A percentile compares a stretch with the other conserved stretches of the same genome.
Evolutionary conservation across 2,113 vertebrate species (phyloP).

Genomic region (Neogale vison): DNA sequence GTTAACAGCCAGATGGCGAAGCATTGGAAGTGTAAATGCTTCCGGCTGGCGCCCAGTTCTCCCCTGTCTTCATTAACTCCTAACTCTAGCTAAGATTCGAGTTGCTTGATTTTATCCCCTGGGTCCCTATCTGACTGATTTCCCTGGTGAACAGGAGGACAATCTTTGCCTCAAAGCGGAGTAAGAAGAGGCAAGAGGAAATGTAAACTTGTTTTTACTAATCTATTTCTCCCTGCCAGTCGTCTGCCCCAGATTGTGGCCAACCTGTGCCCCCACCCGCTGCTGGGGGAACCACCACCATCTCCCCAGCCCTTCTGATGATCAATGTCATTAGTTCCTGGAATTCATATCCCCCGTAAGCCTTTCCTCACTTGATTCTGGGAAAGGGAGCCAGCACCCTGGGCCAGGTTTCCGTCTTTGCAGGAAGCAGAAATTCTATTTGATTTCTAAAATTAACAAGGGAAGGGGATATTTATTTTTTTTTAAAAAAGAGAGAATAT

Average conservation of each 20-base stretch:
- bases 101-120: neutral
- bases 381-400: neutral
- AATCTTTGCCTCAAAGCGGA: neutral
- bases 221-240: neutral
- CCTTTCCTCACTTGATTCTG: slow-evolving; percentile 37
- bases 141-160: neutral
- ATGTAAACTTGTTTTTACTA: neutral
- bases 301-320: neutral
- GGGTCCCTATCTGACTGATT: neutral
- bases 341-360: neutral
- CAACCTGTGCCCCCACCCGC: accelerated
- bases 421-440: slow-evolving; percentile 19
- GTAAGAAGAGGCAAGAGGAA: neutral
- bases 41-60: neutral
- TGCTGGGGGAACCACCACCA: neutral
- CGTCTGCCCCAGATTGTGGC: neutral
- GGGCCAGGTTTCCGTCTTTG: slow-evolving; percentile 10
- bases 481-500: slow-evolving; percentile 8
- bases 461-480: slow-evolving; percentile 17
- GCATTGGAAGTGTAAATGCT: neutral
- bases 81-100: neutral
- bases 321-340: neutral
- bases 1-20: neutral
- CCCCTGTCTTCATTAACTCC: neutral
- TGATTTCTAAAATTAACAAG: slow-evolving; percentile 34